Conservation (phyloP, 2,113 vertebrate species). For the Eptesicus fuscus region DNA sequence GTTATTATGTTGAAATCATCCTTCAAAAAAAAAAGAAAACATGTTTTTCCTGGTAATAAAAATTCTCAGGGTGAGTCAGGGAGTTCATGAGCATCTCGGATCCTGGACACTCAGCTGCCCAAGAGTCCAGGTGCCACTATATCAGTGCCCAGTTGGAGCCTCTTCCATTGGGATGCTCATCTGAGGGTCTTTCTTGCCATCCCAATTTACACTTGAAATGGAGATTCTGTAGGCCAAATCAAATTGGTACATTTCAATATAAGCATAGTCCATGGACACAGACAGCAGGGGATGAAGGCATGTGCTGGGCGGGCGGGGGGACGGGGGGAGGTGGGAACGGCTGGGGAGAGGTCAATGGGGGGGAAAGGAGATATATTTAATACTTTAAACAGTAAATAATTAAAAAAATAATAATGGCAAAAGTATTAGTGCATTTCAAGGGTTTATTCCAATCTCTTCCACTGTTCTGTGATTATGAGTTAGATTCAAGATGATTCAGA, state of each 20-base stretch:
- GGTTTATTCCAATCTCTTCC: not conserved
- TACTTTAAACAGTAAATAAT: too few species aligned
- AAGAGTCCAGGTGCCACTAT: not conserved
- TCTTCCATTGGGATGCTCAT: not conserved
- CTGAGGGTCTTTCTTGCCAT: not conserved
- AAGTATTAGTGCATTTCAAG: not conserved
- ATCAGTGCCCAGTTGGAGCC: not conserved
- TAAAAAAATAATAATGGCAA: too few species aligned
- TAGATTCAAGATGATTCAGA: not conserved
- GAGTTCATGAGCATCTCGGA: not conserved
- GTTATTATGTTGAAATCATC: not conserved
- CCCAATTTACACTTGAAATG: not conserved
- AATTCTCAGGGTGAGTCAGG: not conserved
- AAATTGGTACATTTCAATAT: not conserved
- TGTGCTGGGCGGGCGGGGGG: too few species aligned
- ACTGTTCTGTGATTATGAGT: not conserved
- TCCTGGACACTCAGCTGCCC: not conserved
- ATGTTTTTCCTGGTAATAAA: not conserved
- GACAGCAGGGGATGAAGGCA: too few species aligned
- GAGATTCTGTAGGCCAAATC: not conserved
- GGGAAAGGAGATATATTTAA: too few species aligned
- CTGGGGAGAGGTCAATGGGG: too few species aligned
- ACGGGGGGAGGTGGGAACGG: fast-evolving
- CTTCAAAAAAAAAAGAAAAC: not conserved
- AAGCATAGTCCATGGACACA: too few species aligned